Percentiles rank a stretch among this genome's conserved stretches.
These are phyloP conservation scores for Thoracochromis brauschi DNA, from an alignment of 2,113 vertebrate species.

Conservation along the genomic window DNA sequence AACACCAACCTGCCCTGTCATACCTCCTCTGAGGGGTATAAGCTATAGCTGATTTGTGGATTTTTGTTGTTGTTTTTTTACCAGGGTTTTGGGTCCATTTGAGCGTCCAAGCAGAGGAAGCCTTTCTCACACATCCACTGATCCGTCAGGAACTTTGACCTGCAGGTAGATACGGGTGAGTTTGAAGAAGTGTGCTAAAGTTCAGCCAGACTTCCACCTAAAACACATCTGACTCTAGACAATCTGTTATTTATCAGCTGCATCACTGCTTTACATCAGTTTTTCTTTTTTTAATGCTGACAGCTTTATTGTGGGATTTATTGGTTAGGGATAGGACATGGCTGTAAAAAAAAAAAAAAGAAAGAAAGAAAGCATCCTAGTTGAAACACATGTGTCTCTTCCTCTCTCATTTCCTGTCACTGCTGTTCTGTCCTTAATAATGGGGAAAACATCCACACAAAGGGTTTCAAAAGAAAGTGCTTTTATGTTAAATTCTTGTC, in stretches of 20 bases:
- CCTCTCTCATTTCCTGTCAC: not conserved
- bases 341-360: not conserved
- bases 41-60: not conserved
- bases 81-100: conserved; percentile 75
- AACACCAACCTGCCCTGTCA: rapidly evolving
- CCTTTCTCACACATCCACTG: conserved; percentile 90
- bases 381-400: not conserved
- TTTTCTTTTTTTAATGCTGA: not conserved
- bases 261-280: not conserved
- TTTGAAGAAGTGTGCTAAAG: not conserved
- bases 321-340: not conserved
- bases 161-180: conserved; percentile 32
- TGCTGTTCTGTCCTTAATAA: not conserved
- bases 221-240: not conserved
- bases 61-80: conserved; percentile 22
- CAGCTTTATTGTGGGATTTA: not conserved
- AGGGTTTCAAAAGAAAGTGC: not conserved
- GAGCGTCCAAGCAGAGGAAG: conserved; percentile 76
- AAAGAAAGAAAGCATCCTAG: not conserved
- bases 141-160: conserved; percentile 90
- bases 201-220: not conserved
- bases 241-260: conserved; percentile 14
- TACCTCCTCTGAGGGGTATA: not conserved
- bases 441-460: not conserved
- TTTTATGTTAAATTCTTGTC: not conserved